These are phyloP conservation scores for Valencia hispanica DNA, from an alignment of 2,797 vertebrate genomes.

Conservation along the genomic window DNA sequence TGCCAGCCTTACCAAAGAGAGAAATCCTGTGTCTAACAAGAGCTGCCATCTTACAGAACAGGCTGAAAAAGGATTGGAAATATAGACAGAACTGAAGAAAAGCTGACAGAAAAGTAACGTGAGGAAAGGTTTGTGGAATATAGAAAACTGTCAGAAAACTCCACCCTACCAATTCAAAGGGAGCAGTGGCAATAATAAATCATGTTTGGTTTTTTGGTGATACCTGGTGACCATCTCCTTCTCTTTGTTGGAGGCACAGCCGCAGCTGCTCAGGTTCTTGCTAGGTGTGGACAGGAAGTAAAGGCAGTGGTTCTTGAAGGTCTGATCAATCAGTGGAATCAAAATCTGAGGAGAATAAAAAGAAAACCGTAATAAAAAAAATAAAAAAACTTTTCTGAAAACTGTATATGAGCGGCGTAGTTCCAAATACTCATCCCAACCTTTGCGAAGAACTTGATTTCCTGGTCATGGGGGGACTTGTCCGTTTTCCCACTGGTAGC, in stretches of 20 bases:
- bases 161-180: background rate
- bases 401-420: background rate
- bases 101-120: conserved; percentile 16
- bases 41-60: conserved; percentile 99
- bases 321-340: conserved; percentile 93
- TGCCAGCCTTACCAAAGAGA: conserved; percentile 92
- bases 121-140: conserved; percentile 11
- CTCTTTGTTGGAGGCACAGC: conserved; percentile 97
- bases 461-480: conserved; percentile 97
- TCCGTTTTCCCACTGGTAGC: conserved; percentile 95
- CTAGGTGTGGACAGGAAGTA: conserved; percentile 97
- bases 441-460: conserved; percentile 99
- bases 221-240: conserved; percentile 99
- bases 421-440: conserved; percentile 69
- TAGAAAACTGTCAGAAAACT: background rate
- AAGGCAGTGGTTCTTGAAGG: conserved; percentile 96
- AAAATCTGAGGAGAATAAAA: conserved; percentile 83
- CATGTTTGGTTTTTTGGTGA: background rate
- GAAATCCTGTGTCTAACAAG: conserved; percentile 99
- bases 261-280: conserved; percentile 92
- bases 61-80: conserved; percentile 78
- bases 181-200: background rate
- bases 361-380: background rate
- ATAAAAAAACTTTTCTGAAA: background rate
- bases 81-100: conserved; percentile 57